Conservation (phyloP, 2,113 vertebrate species). For the Xenus cinereus region DNA sequence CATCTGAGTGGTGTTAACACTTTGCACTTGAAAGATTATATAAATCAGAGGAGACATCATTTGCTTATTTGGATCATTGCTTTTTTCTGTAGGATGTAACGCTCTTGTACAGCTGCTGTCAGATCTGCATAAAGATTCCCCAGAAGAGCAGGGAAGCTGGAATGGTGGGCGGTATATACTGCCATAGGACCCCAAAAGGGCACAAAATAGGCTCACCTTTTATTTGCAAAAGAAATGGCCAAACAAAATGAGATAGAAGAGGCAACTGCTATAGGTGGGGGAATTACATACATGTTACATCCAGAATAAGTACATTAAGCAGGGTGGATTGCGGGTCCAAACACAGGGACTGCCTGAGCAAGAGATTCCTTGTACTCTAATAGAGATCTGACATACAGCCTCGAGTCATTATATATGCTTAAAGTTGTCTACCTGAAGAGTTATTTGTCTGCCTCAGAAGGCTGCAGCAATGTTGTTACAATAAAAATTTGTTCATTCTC, state of each 20-base stretch:
- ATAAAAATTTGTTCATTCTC: not conserved
- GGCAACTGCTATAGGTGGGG: not conserved
- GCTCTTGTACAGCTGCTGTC: not conserved
- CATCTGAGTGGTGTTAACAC: accelerated
- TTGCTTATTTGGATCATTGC: not conserved
- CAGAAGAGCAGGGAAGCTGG: not conserved
- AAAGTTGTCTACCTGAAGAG: not conserved
- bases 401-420: not conserved
- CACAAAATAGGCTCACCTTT: accelerated
- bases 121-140: not conserved
- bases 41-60: not conserved
- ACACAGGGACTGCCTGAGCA: not conserved
- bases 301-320: not conserved
- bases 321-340: not conserved
- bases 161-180: accelerated
- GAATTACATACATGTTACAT: not conserved
- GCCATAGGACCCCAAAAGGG: not conserved
- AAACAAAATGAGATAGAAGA: not conserved
- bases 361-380: not conserved
- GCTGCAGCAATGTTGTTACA: not conserved
- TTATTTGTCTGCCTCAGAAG: not conserved
- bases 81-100: not conserved
- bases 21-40: not conserved
- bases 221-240: not conserved
- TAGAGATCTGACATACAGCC: not conserved